Evolutionary conservation across 2,113 vertebrate species (phyloP).

Genomic region (Pangasianodon hypophthalmus): DNA sequence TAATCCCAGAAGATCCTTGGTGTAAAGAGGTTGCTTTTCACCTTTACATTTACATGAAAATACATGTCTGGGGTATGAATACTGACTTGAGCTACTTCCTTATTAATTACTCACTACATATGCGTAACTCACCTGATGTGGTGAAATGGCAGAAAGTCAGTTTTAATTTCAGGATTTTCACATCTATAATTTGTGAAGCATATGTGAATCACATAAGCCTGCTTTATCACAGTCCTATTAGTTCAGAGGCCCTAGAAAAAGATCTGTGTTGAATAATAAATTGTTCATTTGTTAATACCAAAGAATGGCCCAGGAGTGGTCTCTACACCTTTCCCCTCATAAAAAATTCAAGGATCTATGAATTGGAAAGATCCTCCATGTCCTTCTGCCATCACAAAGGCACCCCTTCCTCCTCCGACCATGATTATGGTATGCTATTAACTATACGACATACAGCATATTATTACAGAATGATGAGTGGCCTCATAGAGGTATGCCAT

Average conservation of each 20-base stretch:
- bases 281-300: conserved; percentile 1
- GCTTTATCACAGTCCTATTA: conserved; percentile 13
- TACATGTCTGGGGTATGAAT: neutral
- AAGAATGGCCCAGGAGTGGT: neutral
- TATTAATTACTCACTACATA: neutral
- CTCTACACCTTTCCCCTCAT: neutral
- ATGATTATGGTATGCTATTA: neutral
- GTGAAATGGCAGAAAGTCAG: neutral
- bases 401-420: neutral
- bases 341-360: neutral
- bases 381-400: neutral
- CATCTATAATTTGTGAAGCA: neutral
- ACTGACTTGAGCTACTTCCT: neutral
- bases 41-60: neutral
- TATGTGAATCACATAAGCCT: neutral
- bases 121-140: neutral
- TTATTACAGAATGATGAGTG: neutral
- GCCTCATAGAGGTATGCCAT: neutral
- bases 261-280: conserved; percentile 1
- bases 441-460: neutral
- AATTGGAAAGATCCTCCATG: neutral
- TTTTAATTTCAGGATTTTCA: neutral
- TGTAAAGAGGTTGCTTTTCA: neutral
- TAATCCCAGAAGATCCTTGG: neutral
- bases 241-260: neutral